phyloP scores from a whole-genome alignment of 2,888 invertebrate species.

The Epirrita christyi region DNA sequence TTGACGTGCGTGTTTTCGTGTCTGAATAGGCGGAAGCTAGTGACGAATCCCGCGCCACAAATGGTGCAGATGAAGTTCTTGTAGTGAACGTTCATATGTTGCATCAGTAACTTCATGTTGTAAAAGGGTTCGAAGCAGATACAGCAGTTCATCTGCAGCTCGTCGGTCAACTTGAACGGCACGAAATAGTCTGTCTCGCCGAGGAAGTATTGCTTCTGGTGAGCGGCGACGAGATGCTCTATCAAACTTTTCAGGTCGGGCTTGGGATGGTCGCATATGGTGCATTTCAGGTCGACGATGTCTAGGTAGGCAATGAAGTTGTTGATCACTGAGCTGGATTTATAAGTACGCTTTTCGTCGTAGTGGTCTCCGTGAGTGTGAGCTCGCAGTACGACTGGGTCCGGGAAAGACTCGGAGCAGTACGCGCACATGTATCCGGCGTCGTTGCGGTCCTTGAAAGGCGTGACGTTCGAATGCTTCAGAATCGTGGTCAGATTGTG shows the following conservation, averaged over 20 bases:
- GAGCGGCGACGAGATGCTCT: slow-evolving; percentile 65
- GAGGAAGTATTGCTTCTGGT: slow-evolving; percentile 69
- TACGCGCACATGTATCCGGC: slow-evolving; percentile 77
- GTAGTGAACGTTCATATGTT: slow-evolving; percentile 77
- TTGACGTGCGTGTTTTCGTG: slow-evolving; percentile 73
- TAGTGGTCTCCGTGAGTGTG: slow-evolving; percentile 70
- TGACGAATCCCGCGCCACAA: slow-evolving; percentile 77
- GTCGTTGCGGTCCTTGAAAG: slow-evolving; percentile 66
- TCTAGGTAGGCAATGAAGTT: slow-evolving; percentile 75
- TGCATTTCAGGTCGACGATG: slow-evolving; percentile 73
- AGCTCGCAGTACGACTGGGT: slow-evolving; percentile 48
- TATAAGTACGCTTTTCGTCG: slow-evolving; percentile 70
- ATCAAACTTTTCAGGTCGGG: slow-evolving; percentile 57
- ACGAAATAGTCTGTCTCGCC: slow-evolving; percentile 72
- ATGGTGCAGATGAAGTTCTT: slow-evolving; percentile 76
- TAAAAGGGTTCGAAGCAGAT: slow-evolving; percentile 69
- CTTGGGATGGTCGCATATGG: slow-evolving; percentile 60
- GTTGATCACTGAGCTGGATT: slow-evolving; percentile 68
- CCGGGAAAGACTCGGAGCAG: slow-evolving; percentile 71
- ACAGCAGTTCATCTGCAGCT: slow-evolving; percentile 70
- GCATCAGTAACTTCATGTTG: slow-evolving; percentile 76
- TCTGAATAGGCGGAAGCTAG: slow-evolving; percentile 64
- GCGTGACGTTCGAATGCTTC: slow-evolving; percentile 72
- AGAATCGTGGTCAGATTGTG: slow-evolving; percentile 73
- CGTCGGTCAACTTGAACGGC: slow-evolving; percentile 65